Conservation (phyloP, 2,888 invertebrate genomes). For the Drosophila incognita region DNA sequence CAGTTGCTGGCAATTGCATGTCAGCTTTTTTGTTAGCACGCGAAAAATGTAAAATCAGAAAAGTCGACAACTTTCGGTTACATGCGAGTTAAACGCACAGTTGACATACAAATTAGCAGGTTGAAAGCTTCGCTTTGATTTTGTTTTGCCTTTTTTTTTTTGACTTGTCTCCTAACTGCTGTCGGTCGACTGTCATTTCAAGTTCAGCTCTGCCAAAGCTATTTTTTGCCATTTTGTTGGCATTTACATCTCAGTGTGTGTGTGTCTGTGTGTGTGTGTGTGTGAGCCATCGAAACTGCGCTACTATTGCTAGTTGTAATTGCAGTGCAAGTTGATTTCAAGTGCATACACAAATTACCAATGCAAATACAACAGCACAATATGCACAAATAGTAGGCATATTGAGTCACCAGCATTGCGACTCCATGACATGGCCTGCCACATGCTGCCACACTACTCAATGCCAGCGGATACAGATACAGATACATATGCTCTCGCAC, state of each 20-base stretch:
- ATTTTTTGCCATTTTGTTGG: conserved; percentile 21
- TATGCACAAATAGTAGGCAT: conserved; percentile 62
- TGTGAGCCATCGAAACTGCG: conserved; percentile 35
- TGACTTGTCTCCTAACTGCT: conserved; percentile 37
- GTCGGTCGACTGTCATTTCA: conserved; percentile 58
- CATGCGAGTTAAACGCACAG: conserved; percentile 37
- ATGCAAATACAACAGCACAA: conserved; percentile 68
- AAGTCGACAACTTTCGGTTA: conserved; percentile 33
- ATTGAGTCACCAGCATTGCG: conserved; percentile 65
- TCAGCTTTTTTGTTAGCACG: conserved; percentile 62
- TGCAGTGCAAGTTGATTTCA: conserved; percentile 66
- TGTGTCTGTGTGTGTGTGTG: conserved; percentile 1
- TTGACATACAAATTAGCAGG: conserved; percentile 77
- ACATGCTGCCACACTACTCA: conserved; percentile 44
- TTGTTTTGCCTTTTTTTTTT: not conserved
- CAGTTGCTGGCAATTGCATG: conserved; percentile 75
- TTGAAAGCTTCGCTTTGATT: conserved; percentile 38
- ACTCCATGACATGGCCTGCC: conserved; percentile 58
- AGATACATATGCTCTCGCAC: conserved; percentile 30
- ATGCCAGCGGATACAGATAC: conserved; percentile 69
- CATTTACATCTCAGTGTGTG: not conserved
- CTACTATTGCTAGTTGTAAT: conserved; percentile 56
- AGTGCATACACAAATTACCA: conserved; percentile 82
- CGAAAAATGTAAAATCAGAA: conserved; percentile 45
- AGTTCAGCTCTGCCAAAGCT: conserved; percentile 59